Evolutionary conservation across 1,140 invertebrate species (phyloP).

Genomic region (Eurosta solidaginis): DNA sequence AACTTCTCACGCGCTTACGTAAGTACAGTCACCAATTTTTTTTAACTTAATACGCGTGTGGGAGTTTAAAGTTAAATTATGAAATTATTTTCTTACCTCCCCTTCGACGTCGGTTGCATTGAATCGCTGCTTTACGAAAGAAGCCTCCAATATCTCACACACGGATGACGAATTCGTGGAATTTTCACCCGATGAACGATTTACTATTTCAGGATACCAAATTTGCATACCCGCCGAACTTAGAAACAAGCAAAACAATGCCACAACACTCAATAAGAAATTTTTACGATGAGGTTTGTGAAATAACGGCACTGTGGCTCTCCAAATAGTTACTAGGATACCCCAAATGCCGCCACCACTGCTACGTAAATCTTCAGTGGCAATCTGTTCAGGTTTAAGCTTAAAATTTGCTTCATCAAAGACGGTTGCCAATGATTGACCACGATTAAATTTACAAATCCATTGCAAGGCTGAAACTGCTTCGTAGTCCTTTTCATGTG

Average conservation of each 20-base stretch:
- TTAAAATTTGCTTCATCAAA: conserved; percentile 40
- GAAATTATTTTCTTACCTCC: neutral
- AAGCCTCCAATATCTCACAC: conserved; percentile 46
- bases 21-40: too few species aligned
- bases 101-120: conserved; percentile 1
- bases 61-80: neutral
- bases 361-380: conserved; percentile 41
- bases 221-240: conserved; percentile 57
- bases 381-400: conserved; percentile 41
- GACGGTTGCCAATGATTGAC: conserved; percentile 45
- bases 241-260: conserved; percentile 56
- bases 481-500: conserved; percentile 61
- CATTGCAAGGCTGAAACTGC: conserved; percentile 61
- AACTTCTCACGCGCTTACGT: too few species aligned
- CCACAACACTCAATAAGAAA: conserved; percentile 49
- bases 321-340: conserved; percentile 47
- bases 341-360: conserved; percentile 40
- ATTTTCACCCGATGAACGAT: conserved; percentile 45
- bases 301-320: conserved; percentile 53
- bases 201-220: conserved; percentile 61
- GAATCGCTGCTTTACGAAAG: conserved; percentile 11
- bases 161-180: conserved; percentile 42
- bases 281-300: conserved; percentile 53
- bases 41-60: too few species aligned
- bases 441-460: conserved; percentile 63